Conservation (phyloP, 2,888 invertebrate species). For the Altica lythri region DNA sequence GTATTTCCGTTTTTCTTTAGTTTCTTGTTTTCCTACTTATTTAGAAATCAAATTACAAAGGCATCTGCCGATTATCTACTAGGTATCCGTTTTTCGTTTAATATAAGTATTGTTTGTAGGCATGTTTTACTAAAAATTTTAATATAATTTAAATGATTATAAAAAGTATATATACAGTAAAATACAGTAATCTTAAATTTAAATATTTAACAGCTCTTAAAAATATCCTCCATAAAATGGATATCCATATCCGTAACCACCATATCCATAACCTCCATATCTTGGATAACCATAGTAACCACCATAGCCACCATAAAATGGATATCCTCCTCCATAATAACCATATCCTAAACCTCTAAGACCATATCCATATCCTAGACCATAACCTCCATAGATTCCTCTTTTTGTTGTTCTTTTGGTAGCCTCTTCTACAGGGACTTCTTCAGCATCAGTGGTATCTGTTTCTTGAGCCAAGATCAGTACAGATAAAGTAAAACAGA, state of each 20-base stretch:
- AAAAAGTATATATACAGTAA: too few species aligned
- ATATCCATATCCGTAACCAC: constrained; percentile 10
- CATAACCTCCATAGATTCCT: constrained; percentile 29
- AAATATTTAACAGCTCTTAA: too few species aligned
- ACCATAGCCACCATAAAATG: constrained; percentile 15
- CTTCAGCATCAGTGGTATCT: constrained; percentile 17
- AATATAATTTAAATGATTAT: too few species aligned
- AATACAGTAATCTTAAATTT: too few species aligned
- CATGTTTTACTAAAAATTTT: too few species aligned
- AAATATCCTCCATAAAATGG: constrained; percentile 8
- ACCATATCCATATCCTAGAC: constrained; percentile 22
- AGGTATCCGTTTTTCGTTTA: too few species aligned
- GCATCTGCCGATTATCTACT: too few species aligned
- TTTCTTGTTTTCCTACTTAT: too few species aligned
- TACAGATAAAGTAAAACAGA: constrained; percentile 12
- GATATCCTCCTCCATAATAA: constrained; percentile 22
- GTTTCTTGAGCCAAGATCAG: constrained; percentile 22
- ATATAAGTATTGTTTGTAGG: too few species aligned
- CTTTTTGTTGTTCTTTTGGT: constrained; percentile 29
- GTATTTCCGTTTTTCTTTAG: too few species aligned
- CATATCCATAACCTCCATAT: constrained; percentile 17
- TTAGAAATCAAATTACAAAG: too few species aligned
- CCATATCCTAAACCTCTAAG: constrained; percentile 10
- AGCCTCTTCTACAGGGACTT: constrained; percentile 15
- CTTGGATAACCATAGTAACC: constrained; percentile 9